phyloP scores from a whole-genome alignment of 2,113 vertebrate genomes.

The Aptenodytes patagonicus region DNA sequence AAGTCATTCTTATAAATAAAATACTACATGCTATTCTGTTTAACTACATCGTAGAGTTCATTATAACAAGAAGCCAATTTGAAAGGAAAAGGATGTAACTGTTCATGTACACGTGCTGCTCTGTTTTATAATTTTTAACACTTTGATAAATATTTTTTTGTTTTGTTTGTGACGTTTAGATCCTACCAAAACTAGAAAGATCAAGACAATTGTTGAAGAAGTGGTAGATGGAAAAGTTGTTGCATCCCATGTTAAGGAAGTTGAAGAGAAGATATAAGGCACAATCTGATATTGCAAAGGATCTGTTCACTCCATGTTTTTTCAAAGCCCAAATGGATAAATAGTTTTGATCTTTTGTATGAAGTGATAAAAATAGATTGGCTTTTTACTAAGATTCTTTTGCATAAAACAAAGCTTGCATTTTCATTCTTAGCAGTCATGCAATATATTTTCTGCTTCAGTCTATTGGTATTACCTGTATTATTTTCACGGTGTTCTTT shows the following conservation, averaged over 20 bases:
- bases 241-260: slow-evolving; percentile 71
- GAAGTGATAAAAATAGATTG: background rate
- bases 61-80: background rate
- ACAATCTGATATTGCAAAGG: background rate
- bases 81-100: background rate
- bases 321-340: background rate
- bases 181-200: slow-evolving; percentile 72
- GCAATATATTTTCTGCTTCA: background rate
- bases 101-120: background rate
- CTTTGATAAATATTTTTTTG: background rate
- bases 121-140: background rate
- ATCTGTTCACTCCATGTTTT: background rate
- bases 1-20: background rate
- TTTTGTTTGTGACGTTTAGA: slow-evolving; percentile 50
- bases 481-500: background rate
- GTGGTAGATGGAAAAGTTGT: slow-evolving; percentile 77
- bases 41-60: background rate
- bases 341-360: background rate
- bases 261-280: slow-evolving; percentile 70
- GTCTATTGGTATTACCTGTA: background rate
- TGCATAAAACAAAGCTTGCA: background rate
- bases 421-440: background rate
- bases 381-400: background rate
- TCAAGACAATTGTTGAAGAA: slow-evolving; percentile 78
- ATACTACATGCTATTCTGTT: background rate